phyloP scores from a whole-genome alignment of 2,113 vertebrate species.

The Electrona antarctica region DNA sequence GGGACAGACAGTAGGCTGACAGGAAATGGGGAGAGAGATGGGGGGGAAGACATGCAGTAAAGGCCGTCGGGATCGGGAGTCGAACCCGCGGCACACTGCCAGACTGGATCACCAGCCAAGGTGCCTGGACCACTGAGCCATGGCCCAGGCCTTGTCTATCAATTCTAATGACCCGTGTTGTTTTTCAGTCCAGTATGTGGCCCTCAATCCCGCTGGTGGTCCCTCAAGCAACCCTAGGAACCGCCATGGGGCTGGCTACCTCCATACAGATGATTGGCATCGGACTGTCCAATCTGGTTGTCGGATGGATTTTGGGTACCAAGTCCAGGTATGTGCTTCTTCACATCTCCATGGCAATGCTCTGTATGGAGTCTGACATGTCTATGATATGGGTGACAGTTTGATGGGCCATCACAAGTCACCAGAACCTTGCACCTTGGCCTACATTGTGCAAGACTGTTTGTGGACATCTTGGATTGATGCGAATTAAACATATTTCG shows the following conservation, averaged over 20 bases:
- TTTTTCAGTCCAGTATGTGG: conserved; percentile 84
- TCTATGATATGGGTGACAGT: too few species aligned
- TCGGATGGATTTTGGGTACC: conserved; percentile 82
- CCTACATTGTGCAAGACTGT: not conserved
- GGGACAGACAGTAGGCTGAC: too few species aligned
- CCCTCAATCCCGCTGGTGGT: conserved; percentile 84
- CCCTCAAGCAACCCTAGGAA: conserved; percentile 82
- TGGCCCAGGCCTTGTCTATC: too few species aligned
- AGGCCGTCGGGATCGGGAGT: too few species aligned
- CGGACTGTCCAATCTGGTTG: conserved; percentile 82
- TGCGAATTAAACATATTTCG: too few species aligned
- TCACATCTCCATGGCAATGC: not conserved
- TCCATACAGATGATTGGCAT: conserved; percentile 84
- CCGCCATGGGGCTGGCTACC: conserved; percentile 82
- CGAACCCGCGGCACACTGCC: too few species aligned
- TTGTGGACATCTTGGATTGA: too few species aligned
- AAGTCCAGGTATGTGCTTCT: conserved; percentile 72
- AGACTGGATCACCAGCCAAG: too few species aligned
- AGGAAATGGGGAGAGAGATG: too few species aligned
- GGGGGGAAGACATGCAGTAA: too few species aligned
- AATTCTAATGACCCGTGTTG: not conserved
- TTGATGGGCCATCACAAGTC: not conserved
- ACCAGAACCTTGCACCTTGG: too few species aligned
- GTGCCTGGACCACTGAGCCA: too few species aligned
- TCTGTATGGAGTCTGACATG: not conserved